Conservation (phyloP, 2,113 vertebrate species). For the Oryzias curvinotus region DNA sequence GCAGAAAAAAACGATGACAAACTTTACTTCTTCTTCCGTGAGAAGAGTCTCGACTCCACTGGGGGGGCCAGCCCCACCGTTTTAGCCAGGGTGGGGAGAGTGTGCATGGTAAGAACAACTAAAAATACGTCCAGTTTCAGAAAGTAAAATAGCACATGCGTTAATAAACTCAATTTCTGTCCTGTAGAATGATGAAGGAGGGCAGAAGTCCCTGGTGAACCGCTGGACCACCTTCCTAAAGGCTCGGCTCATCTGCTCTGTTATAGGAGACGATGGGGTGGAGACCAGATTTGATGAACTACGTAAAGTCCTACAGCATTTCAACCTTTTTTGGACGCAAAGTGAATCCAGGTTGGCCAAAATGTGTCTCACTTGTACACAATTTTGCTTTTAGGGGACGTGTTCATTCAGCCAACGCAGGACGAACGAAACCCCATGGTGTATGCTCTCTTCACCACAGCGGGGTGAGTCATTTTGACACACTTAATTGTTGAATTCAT, state of each 20-base stretch:
- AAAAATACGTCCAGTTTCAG: background rate
- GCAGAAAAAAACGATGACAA: conserved; percentile 85
- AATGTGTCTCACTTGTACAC: conserved; percentile 25
- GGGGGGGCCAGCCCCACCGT: conserved; percentile 79
- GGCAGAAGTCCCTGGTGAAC: conserved; percentile 84
- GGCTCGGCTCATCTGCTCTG: conserved; percentile 84
- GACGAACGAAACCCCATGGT: conserved; percentile 83
- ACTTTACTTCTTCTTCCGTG: conserved; percentile 86
- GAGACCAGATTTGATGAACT: conserved; percentile 87
- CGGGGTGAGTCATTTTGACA: conserved; percentile 72
- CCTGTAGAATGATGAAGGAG: conserved; percentile 83
- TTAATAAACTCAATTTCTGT: background rate
- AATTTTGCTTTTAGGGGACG: conserved; percentile 73
- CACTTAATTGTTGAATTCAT: background rate
- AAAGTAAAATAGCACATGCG: background rate
- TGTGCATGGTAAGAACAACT: conserved; percentile 80
- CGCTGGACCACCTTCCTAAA: conserved; percentile 88
- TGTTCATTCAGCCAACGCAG: conserved; percentile 82
- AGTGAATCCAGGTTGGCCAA: conserved; percentile 3
- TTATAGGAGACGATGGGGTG: conserved; percentile 82
- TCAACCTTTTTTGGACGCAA: conserved; percentile 17
- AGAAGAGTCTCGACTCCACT: conserved; percentile 80
- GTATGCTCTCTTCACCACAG: conserved; percentile 82
- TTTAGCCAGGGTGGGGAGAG: conserved; percentile 80
- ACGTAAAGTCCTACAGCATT: conserved; percentile 67